Base-by-base conservation (phyloP, 2,888 invertebrate genomes). In the Yponomeuta malinellus region DNA sequence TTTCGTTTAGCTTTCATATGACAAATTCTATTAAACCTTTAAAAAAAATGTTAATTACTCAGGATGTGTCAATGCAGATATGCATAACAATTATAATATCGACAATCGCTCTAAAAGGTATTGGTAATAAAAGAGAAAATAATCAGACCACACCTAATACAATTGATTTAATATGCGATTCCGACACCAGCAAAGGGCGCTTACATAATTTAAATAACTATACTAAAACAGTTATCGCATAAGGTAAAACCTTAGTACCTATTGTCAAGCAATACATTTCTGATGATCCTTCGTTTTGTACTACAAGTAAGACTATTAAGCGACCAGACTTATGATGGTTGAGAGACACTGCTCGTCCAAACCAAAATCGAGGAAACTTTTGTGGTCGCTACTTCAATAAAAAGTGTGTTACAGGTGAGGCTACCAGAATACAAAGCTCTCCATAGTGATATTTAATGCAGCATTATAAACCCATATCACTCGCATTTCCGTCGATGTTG, bases 381-480 rank as follows among this genome's bases (percentile, higher is more conserved):
- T 10, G 52, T 59, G 52, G 15, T 15, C 52, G 6, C 52, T 5
- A 59, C 12, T 59, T 59, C 15, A 12, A 12, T 59, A 59, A 12
- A 59, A 15, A 1, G 3, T 12, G 52, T 12, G 12, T 3, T 15
- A 59, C 12, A 5, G 1, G 52, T 15, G 12, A 15, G 15, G 52
- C 8, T 6, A 43, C 43, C 43, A 43, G 43, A 59, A 59, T 8
- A 15, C 3, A 59, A 59, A 59, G 52, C 12, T 59, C 4, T 59
- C 3, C 15, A 15, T 59, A 59, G 15, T 59, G 52, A 5, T 59
- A 59, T 76, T 86, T 90, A 86, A 89, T 85, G 83, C 80, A 84
- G 85, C 81, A 91, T 91, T 91, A 91, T 88, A 89, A 89, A 87
- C 88, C 79, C 91, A 88, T 91, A 90, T 87, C 86, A 82, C 83